A percentile compares a stretch with the other conserved stretches of the same genome.
Evolutionary conservation across 1,140 invertebrate species (phyloP).

Genomic region (Lanistes nyassanus): DNA sequence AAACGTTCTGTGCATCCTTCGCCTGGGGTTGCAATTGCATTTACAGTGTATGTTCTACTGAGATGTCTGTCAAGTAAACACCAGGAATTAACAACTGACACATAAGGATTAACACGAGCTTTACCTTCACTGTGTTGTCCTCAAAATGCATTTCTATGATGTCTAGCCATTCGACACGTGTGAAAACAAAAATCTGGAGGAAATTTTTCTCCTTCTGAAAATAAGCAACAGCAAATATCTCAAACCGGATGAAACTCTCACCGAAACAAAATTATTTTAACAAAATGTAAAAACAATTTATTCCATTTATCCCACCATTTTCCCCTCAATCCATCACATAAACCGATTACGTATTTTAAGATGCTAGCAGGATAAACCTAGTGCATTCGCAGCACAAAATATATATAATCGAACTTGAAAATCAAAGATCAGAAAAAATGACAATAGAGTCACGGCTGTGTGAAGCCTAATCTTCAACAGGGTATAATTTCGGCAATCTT

Average conservation of each 20-base stretch:
- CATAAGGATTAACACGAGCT: background rate
- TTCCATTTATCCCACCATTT: too few species aligned
- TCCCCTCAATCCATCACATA: too few species aligned
- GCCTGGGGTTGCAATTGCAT: background rate
- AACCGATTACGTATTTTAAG: too few species aligned
- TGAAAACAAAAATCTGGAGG: slow-evolving; percentile 48
- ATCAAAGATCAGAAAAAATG: too few species aligned
- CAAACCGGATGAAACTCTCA: background rate
- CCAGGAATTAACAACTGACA: background rate
- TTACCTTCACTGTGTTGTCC: slow-evolving; percentile 39
- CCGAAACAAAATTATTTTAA: too few species aligned
- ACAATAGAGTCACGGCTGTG: too few species aligned
- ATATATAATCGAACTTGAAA: too few species aligned
- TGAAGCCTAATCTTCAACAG: too few species aligned
- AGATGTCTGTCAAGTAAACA: background rate
- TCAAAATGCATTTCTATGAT: slow-evolving; percentile 45
- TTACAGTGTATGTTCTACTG: background rate
- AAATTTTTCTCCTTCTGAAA: slow-evolving; percentile 44
- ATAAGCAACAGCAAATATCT: background rate
- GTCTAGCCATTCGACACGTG: slow-evolving; percentile 53
- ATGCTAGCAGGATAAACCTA: too few species aligned
- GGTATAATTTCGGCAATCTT: too few species aligned
- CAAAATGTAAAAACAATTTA: too few species aligned
- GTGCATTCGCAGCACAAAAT: too few species aligned
- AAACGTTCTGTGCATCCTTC: background rate